These are phyloP conservation scores for Lasioglossum pauxillum DNA, from an alignment of 2,888 invertebrate species.

Conservation along the genomic window DNA sequence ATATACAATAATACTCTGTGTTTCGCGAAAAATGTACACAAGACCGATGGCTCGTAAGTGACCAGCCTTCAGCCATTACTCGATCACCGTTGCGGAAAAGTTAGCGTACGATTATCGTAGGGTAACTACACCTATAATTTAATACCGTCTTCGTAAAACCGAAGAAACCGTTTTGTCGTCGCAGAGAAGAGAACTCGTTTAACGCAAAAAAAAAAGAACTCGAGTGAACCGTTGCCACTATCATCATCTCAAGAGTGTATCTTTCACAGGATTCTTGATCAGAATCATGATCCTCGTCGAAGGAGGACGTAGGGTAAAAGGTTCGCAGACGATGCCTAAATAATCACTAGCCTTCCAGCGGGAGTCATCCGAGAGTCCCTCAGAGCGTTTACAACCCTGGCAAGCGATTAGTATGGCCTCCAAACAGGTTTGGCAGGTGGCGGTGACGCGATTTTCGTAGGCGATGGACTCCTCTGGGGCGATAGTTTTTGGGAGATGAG, in stretches of 20 bases:
- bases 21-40: slow-evolving; percentile 50
- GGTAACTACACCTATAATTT: not conserved
- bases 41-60: slow-evolving; percentile 22
- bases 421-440: slow-evolving; percentile 79
- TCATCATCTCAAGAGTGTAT: not conserved
- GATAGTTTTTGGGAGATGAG: slow-evolving; percentile 75
- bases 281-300: too few relatives aligned
- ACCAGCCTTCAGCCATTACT: slow-evolving; percentile 25
- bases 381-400: not conserved
- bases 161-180: slow-evolving; percentile 51
- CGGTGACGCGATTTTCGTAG: slow-evolving; percentile 78
- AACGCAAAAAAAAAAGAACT: not conserved
- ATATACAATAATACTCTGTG: slow-evolving; percentile 63
- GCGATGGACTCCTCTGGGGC: slow-evolving; percentile 75
- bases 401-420: slow-evolving; percentile 80
- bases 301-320: too few relatives aligned
- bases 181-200: not conserved
- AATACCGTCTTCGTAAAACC: slow-evolving; percentile 69
- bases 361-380: slow-evolving; percentile 13
- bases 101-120: slow-evolving; percentile 19
- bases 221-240: not conserved
- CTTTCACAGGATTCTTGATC: not conserved
- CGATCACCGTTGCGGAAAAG: not conserved
- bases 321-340: slow-evolving; percentile 10
- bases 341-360: slow-evolving; percentile 80